Base-by-base conservation (phyloP, 2,888 invertebrate genomes). In the Megastigmus dorsalis region DNA sequence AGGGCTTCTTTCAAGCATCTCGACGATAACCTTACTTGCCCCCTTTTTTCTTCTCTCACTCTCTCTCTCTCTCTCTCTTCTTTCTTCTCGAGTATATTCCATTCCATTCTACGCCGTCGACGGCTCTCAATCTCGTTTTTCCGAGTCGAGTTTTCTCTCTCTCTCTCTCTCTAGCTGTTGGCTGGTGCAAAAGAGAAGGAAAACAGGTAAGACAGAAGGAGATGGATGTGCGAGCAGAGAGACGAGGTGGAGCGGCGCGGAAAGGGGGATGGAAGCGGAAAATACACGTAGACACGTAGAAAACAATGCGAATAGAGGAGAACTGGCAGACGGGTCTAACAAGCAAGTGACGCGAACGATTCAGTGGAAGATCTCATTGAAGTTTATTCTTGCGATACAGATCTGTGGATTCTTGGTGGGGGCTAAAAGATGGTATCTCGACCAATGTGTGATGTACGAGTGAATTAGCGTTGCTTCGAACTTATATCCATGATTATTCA, bases 71-170 rank as follows among this genome's bases (percentile, higher is more conserved):
- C 4, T 20, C 18, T 9, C 48, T 23, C 36, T 26, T 38, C 43
- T 26, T 10, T 33, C n/a, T 43, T 55, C 65, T 70, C 74, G 74
- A 77, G 78, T 79, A 60, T 74, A 79, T 77, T 78, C 77, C 72
- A 57, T 70, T 79, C 63, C 76, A 77, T 78, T 79, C 77, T 78
- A 75, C 62, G 74, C 75, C 65, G 55, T 38, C 52, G 59, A 67
- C 63, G 43, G 68, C 71, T 77, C 75, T 74, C 72, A 77, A 77
- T 80, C 76, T 78, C 77, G 78, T 76, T 78, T 78, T 78, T 75
- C 74, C 77, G 57, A 74, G 74, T 45, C 60, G 59, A 79, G 60
- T 74, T 75, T 68, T 50, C 70, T 72, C 69, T 55, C 54, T 41
- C 36, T 33, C 36, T 55, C 15, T 33, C 28, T 10, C 30, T 15